Percentiles rank a stretch among this genome's conserved stretches.
These are phyloP conservation scores for Hylaeus anthracinus DNA, from an alignment of 1,140 invertebrate genomes.

Conservation along the genomic window DNA sequence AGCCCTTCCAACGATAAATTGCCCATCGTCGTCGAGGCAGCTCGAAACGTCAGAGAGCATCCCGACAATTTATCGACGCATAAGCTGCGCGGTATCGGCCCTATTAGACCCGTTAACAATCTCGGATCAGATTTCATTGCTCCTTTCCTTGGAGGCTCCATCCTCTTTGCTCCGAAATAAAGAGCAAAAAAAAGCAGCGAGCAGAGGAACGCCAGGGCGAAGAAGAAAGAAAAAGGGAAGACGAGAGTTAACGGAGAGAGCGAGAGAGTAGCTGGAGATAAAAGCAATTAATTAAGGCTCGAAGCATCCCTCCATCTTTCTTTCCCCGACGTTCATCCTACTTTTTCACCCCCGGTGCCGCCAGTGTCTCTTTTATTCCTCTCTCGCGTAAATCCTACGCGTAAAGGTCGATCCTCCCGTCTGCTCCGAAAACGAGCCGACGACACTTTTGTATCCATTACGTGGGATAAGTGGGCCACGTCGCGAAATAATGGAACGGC, in stretches of 20 bases:
- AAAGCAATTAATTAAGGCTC: conserved; percentile 46
- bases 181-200: background rate
- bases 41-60: background rate
- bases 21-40: too few species aligned
- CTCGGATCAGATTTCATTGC: conserved; percentile 48
- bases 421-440: conserved; percentile 10
- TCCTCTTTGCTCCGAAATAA: background rate
- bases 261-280: conserved; percentile 9
- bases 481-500: conserved; percentile 51
- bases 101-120: conserved; percentile 59
- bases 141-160: background rate
- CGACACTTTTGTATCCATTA: conserved; percentile 43
- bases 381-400: background rate
- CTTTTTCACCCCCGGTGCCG: background rate
- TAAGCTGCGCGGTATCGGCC: conserved; percentile 38
- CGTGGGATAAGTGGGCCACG: conserved; percentile 34
- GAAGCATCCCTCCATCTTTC: conserved; percentile 2
- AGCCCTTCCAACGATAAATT: background rate
- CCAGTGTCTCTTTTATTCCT: background rate
- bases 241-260: background rate
- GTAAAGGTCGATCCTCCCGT: conserved; percentile 14
- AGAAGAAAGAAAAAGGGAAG: background rate
- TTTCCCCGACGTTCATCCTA: background rate
- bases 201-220: too few species aligned
- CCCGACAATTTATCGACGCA: conserved; percentile 43